Evolutionary conservation across 2,113 vertebrate genomes (phyloP), one percentile per base, ranked within the genome.

Genomic region (Chaenocephalus aceratus): DNA sequence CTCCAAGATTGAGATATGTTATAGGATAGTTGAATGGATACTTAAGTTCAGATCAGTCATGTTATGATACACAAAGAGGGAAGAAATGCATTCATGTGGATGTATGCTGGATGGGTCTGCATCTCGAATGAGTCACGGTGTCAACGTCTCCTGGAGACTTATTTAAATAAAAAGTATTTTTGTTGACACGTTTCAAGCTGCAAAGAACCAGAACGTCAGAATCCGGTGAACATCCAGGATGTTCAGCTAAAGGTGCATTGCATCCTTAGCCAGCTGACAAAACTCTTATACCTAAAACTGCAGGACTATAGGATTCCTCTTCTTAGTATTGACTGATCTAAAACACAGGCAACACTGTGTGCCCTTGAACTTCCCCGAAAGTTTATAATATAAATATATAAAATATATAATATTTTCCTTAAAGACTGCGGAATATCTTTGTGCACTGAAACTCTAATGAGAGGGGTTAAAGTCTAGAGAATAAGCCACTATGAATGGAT

Each of bases 401-500:
- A 41, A 48, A 18, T n/a, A n/a, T n/a, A n/a, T 15, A 34, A 5
- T 34, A 18, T 15, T 26, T 60, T 46, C 36, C 5, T 63, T 14
- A 30, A 15, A 44, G 21, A 30, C 44, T 15, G 5, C 41, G 51
- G 26, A 46, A 26, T 36, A 30, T 51, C 26, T 51, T 45, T 16
- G 16, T 30, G 72, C 51, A 10, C 23, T 60, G 21, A 26, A 65
- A 66, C 18, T 56, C 46, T 75, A 66, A n/a, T 34, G 10, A 77
- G 13, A 54, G 59, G 60, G 67, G 87, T 84, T 82, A 82, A 52
- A 45, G 57, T 48, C 36, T 41, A 45, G 49, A 75, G 59, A 69
- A 54, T 63, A 12, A 59, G 53, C 70, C 45, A 62, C n/a, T 67
- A 69, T 73, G 8, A 75, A 67, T 54, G 30, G 26, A n/a, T 30